Conservation (phyloP, 2,113 vertebrate genomes). For the Sapayoa aenigma region DNA sequence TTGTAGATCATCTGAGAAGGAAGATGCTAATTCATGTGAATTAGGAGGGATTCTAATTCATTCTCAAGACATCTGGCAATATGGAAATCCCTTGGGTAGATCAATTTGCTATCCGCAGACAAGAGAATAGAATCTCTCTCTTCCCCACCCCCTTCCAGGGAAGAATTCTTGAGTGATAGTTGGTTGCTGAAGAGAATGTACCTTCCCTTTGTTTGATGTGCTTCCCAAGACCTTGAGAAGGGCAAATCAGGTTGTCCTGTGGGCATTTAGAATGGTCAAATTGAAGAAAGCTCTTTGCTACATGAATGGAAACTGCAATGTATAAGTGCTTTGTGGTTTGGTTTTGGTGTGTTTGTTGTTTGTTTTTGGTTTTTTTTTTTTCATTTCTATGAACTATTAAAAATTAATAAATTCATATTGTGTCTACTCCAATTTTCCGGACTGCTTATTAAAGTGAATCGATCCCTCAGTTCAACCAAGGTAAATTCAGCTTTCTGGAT, state of each 20-base stretch:
- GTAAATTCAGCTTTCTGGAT: not conserved
- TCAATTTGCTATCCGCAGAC: not conserved
- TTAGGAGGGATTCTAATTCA: slow-evolving; percentile 34
- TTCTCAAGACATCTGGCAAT: slow-evolving; percentile 32
- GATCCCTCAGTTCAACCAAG: not conserved
- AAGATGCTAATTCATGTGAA: slow-evolving; percentile 34
- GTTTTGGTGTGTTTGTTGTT: not conserved
- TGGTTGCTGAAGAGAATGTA: not conserved
- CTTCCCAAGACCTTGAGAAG: not conserved
- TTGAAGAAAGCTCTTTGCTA: not conserved
- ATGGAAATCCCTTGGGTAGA: not conserved
- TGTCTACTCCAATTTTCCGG: not conserved
- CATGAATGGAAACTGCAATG: not conserved
- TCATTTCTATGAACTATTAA: not conserved
- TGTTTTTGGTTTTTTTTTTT: not conserved
- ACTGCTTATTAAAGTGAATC: not conserved
- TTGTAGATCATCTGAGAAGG: slow-evolving; percentile 33
- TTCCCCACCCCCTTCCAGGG: not conserved
- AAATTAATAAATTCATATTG: not conserved
- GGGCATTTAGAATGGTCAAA: not conserved
- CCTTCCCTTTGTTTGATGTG: not conserved
- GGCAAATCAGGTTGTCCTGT: not conserved
- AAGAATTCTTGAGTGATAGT: not conserved
- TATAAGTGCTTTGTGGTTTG: not conserved
- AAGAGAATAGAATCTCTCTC: not conserved